phyloP scores from a whole-genome alignment of 35 echinoderm and acorn worm species.

The Lytechinus variegatus region DNA sequence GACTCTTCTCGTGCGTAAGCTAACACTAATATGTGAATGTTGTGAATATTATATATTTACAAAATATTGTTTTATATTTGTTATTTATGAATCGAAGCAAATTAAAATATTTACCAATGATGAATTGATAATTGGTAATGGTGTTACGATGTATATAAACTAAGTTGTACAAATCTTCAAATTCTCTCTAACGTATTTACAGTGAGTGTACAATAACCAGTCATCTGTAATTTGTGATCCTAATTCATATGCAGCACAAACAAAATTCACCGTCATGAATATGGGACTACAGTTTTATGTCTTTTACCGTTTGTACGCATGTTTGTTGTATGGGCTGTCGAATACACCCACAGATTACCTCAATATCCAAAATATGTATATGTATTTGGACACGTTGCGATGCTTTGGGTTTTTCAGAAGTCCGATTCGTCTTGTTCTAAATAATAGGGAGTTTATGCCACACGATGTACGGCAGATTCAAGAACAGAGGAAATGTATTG shows the following conservation, averaged over 20 bases:
- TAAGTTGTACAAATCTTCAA: slow-evolving; percentile 14
- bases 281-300: neutral
- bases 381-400: no score
- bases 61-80: slow-evolving; percentile 21
- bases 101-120: neutral
- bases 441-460: no score
- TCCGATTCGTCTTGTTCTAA: no score
- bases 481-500: no score
- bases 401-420: no score
- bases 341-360: neutral
- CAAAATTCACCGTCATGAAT: neutral
- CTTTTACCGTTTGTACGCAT: neutral
- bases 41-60: slow-evolving; percentile 21
- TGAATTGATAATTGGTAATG: neutral
- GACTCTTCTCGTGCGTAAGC: neutral
- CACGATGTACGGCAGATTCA: no score
- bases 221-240: neutral
- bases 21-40: neutral
- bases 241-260: neutral
- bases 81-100: slow-evolving; percentile 7
- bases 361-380: neutral
- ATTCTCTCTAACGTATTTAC: neutral
- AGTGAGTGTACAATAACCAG: no score
- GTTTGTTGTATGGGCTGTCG: neutral
- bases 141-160: slow-evolving; percentile 1